Evolutionary conservation across 2,797 vertebrate genomes (phyloP), one percentile per base, ranked within the genome.

Genomic region (Macropodus opercularis): DNA sequence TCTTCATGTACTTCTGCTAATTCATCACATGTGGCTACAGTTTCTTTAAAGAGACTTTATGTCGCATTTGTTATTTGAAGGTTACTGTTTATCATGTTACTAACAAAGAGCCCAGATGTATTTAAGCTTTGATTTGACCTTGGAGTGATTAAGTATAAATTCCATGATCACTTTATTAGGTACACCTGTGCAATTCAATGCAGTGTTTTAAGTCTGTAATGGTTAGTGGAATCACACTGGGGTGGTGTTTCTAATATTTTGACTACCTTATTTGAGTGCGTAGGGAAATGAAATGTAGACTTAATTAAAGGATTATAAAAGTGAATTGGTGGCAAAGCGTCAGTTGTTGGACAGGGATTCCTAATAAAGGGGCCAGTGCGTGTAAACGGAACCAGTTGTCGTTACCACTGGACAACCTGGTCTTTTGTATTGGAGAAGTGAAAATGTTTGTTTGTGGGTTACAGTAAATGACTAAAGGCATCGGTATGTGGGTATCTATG

Each of bases 401-500:
- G 58, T 47, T 22, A 56, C 14, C 36, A 46, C 34, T 47, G 44
- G 17, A 49, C 62, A 72, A 31, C 5, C 3, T 15, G 31, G 50
- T 39, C 41, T 69, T 40, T 56, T 36, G 14, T 52, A 22, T 50
- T 58, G 15, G 24, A 42, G 75, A 86, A 80, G 49, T 60, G 68
- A 84, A 79, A 81, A 15, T 43, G n/a, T 47, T 27, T 66, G 39
- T 52, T 10, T 63, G 31, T 34, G 23, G 34, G 5, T 15, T 6
- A 35, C n/a, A n/a, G n/a, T n/a, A n/a, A 36, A 17, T 8, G n/a
- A 17, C 2, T 7, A 17, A n/a, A 36, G 10, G 17, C n/a, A 7
- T 1, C 26, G 29, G 5, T 29, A 2, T 27, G 23, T 17, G 38
- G 36, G 18, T 6, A 9, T 53, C 19, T 12, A 2, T 40, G n/a